Conservation (phyloP, 2,888 invertebrate genomes). For the Dyspetes luteomarginatus region DNA sequence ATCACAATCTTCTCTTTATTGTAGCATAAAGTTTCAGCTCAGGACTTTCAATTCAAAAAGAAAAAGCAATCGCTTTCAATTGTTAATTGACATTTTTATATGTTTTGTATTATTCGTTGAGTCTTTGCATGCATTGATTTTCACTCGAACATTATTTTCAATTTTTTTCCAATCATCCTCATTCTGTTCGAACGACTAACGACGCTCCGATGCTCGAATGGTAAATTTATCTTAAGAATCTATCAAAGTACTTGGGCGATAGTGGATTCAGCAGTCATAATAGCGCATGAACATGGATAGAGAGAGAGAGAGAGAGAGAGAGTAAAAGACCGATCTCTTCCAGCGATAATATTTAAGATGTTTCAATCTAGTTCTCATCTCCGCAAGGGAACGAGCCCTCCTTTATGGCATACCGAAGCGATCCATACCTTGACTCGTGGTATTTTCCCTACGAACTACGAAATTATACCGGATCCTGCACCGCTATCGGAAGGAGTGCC, state of each 20-base stretch:
- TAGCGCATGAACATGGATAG: too few species aligned
- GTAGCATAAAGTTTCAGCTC: too few species aligned
- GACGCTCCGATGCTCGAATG: not conserved
- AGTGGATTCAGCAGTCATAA: constrained; percentile 4
- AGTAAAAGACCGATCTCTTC: constrained; percentile 36
- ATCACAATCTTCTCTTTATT: too few species aligned
- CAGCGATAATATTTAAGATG: constrained; percentile 51
- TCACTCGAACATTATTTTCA: not conserved
- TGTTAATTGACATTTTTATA: not conserved
- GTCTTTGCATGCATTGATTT: not conserved
- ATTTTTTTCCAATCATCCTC: not conserved
- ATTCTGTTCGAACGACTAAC: too few species aligned
- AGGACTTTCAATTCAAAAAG: too few species aligned
- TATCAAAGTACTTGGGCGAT: constrained; percentile 29
- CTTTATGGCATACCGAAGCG: constrained; percentile 26
- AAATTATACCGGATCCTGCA: constrained; percentile 43
- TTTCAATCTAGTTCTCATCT: constrained; percentile 56
- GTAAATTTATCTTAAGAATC: constrained; percentile 19
- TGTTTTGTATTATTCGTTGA: not conserved
- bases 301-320: not conserved
- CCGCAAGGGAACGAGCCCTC: constrained; percentile 35
- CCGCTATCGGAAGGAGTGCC: constrained; percentile 38
- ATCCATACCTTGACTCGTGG: constrained; percentile 22
- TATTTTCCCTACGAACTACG: constrained; percentile 47
- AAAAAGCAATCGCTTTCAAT: not conserved